Evolutionary conservation across 2,113 vertebrate species (phyloP).

Genomic region (Balaeniceps rex): DNA sequence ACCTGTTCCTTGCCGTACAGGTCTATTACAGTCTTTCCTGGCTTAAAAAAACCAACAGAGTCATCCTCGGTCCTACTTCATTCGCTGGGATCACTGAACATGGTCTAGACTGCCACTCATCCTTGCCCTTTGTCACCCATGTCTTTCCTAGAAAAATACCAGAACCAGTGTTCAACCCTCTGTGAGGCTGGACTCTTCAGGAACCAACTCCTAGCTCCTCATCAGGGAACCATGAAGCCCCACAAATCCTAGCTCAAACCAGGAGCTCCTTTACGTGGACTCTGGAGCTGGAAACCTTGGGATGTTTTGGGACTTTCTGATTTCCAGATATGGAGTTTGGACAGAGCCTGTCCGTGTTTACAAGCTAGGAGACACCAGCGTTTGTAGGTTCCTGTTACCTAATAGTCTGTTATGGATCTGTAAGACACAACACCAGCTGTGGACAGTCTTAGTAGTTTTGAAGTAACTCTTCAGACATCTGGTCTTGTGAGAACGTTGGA

Average conservation of each 20-base stretch:
- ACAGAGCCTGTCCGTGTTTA: not conserved
- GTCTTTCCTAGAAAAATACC: not conserved
- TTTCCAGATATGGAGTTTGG: not conserved
- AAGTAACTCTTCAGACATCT: not conserved
- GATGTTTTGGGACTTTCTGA: not conserved
- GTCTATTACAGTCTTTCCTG: not conserved
- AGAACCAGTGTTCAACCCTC: not conserved
- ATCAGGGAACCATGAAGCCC: not conserved
- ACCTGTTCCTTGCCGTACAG: not conserved
- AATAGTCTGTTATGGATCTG: not conserved
- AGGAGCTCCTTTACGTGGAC: not conserved
- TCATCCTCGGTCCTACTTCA: not conserved
- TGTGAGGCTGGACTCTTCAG: not conserved
- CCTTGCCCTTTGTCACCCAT: not conserved
- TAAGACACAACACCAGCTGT: not conserved
- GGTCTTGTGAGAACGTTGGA: not conserved
- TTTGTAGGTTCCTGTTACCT: not conserved
- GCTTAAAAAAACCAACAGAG: not conserved
- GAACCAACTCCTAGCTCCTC: not conserved
- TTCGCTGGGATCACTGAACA: not conserved
- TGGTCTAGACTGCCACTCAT: not conserved
- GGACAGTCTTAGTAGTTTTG: not conserved
- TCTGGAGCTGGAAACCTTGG: not conserved
- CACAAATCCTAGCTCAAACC: not conserved
- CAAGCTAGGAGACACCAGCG: accelerated